phyloP scores from a whole-genome alignment of 1,140 invertebrate species.

The Bombyx mori region DNA sequence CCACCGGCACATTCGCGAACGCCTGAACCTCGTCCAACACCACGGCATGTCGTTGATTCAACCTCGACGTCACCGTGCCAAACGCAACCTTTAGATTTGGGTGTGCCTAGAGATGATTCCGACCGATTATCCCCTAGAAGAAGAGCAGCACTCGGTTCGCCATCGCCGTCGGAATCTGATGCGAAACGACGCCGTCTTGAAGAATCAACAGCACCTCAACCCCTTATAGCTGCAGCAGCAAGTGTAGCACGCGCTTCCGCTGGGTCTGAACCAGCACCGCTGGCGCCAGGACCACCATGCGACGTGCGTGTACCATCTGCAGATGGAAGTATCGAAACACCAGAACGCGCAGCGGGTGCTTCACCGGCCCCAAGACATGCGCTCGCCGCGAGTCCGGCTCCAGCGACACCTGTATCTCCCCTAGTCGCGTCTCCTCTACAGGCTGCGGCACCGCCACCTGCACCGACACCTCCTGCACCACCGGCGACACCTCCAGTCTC shows the following conservation, averaged over 20 bases:
- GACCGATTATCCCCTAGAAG: conserved; percentile 71
- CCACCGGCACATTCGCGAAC: conserved; percentile 60
- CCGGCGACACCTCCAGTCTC: conserved; percentile 53
- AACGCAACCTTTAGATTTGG: conserved; percentile 82
- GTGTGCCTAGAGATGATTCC: conserved; percentile 72
- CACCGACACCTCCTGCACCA: conserved; percentile 50
- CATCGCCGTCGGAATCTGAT: conserved; percentile 29
- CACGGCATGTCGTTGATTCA: conserved; percentile 69
- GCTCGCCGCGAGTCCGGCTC: conserved; percentile 48
- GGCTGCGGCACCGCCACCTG: conserved; percentile 45
- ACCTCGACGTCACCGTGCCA: conserved; percentile 68
- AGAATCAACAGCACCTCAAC: conserved; percentile 54
- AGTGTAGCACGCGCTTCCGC: conserved; percentile 74
- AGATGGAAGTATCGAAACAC: conserved; percentile 74
- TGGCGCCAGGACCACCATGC: conserved; percentile 72
- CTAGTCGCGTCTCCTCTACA: conserved; percentile 42
- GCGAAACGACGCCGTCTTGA: conserved; percentile 45
- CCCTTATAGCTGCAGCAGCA: conserved; percentile 80
- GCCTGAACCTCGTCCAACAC: conserved; percentile 51
- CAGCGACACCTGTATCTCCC: conserved; percentile 39
- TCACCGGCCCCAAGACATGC: conserved; percentile 50
- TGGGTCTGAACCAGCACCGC: conserved; percentile 63
- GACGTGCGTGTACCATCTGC: conserved; percentile 66
- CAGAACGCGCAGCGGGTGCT: conserved; percentile 70
- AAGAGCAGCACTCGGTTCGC: conserved; percentile 51